Percentiles rank a stretch among this genome's conserved stretches.
These are phyloP conservation scores for Ooceraea biroi DNA, from an alignment of 1,140 invertebrate genomes.

Conservation along the genomic window DNA sequence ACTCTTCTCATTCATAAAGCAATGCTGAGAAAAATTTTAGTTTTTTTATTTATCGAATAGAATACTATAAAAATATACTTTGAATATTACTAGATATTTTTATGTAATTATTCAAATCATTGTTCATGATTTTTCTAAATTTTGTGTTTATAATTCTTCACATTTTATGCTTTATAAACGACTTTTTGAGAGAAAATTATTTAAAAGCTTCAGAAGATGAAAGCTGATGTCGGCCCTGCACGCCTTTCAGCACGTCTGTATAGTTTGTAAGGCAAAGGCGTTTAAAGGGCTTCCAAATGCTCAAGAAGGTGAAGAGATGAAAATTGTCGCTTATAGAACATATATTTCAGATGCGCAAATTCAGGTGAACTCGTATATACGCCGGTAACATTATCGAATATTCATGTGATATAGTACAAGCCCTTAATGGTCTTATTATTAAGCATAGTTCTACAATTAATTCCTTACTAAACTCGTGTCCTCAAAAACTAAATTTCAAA, in stretches of 20 bases:
- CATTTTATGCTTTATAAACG: neutral
- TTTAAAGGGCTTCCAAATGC: conserved; percentile 80
- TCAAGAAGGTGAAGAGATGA: conserved; percentile 75
- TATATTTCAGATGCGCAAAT: neutral
- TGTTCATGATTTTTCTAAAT: neutral
- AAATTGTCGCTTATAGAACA: neutral
- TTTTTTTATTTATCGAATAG: neutral
- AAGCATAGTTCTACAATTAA: neutral
- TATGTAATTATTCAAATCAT: neutral
- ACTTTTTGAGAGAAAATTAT: conserved; percentile 27
- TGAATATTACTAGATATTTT: neutral
- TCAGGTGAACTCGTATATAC: neutral
- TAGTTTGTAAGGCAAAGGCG: conserved; percentile 73
- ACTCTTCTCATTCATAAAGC: neutral
- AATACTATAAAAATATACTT: neutral
- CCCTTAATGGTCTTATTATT: neutral
- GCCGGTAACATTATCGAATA: neutral
- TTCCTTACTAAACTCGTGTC: neutral
- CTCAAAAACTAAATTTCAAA: neutral
- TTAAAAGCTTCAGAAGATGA: neutral
- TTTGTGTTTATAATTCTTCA: neutral
- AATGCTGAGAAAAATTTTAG: neutral
- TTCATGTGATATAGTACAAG: conserved; percentile 29
- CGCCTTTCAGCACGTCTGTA: conserved; percentile 66
- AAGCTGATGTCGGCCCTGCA: conserved; percentile 65